A percentile compares a stretch with the other conserved stretches of the same genome.
These are phyloP conservation scores for Volucella inflata DNA, from an alignment of 2,888 invertebrate species.

Conservation along the genomic window DNA sequence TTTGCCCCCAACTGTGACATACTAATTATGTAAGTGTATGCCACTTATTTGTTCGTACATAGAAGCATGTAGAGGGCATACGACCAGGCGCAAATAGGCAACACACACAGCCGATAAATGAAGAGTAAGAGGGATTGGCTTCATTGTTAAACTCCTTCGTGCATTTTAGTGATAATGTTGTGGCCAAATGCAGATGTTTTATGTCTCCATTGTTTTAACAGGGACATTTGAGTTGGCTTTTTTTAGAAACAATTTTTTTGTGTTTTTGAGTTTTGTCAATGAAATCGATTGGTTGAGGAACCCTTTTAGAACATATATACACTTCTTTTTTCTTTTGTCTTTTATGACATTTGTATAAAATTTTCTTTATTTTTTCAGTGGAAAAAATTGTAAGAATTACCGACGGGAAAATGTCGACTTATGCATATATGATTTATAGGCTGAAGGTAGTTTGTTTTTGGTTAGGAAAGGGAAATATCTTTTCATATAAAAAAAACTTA, in stretches of 20 bases:
- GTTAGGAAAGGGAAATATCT: not conserved
- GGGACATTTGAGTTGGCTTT: constrained; percentile 34
- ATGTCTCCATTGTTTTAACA: constrained; percentile 58
- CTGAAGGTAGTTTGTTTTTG: not conserved
- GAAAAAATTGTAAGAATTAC: constrained; percentile 16
- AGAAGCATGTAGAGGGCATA: constrained; percentile 31
- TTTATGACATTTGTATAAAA: constrained; percentile 6
- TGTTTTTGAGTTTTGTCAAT: constrained; percentile 57
- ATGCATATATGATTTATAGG: constrained; percentile 15
- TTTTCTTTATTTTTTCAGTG: constrained; percentile 18
- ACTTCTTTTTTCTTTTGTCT: not conserved
- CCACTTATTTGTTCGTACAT: constrained; percentile 48
- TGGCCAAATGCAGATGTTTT: constrained; percentile 73
- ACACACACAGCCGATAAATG: not conserved
- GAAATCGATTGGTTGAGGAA: constrained; percentile 69
- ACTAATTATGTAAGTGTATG: constrained; percentile 62
- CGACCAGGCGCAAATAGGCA: not conserved
- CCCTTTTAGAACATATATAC: constrained; percentile 37
- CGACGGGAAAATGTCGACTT: constrained; percentile 60
- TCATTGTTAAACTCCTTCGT: constrained; percentile 28
- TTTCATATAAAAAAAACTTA: not conserved
- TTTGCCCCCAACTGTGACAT: constrained; percentile 71
- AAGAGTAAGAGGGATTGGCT: constrained; percentile 41
- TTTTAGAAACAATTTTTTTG: constrained; percentile 10
- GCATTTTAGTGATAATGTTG: constrained; percentile 61